Base-by-base conservation (phyloP, 2,888 invertebrate species). In the Heliconius ethilla region DNA sequence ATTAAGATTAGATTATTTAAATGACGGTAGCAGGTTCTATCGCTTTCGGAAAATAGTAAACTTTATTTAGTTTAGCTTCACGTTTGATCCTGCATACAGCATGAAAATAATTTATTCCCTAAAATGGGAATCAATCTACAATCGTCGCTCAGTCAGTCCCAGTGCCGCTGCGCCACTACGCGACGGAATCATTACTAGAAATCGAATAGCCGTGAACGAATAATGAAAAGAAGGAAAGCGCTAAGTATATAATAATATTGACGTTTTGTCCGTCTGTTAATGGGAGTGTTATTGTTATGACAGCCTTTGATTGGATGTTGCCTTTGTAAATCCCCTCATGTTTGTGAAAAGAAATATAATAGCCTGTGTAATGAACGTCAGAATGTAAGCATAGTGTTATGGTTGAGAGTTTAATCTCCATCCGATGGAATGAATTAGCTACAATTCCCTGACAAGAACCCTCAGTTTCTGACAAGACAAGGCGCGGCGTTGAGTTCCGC, bases 231-330 rank as follows among this genome's bases (percentile, higher is more conserved):
- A 40, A 73, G 66, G 73, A 66, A 73, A 77, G 59, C 29, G 66
- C 33, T 27, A 51, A 18, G 27, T 40, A 9, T 70, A 55, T 25
- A 59, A 29, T 73, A 73, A 73, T 59, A 59, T 37, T 59, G 70
- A 55, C 62, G 69, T 76, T 75, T 62, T 70, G 75, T 76, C 27
- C 40, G 73, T 63, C n/a, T 70, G 72, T 76, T 76, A 76, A 72
- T 73, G 73, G 65, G 27, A 63, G 25, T 37, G 59, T 66, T 76
- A 72, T 76, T 65, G 33, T 51, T 65, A 65, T 72, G 51, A 51
- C 33, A 18, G 15, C 6, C 45, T 63, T 45, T 72, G 70, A 76
- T 76, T 76, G 63, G 33, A 65, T 55, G 33, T 37, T n/a, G 63
- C 63, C 51, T 25, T 72, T 65, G 25, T 65, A 25, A 45, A 65